Evolutionary conservation across 2,888 invertebrate species (phyloP).

Genomic region (Parochlus steinenii): DNA sequence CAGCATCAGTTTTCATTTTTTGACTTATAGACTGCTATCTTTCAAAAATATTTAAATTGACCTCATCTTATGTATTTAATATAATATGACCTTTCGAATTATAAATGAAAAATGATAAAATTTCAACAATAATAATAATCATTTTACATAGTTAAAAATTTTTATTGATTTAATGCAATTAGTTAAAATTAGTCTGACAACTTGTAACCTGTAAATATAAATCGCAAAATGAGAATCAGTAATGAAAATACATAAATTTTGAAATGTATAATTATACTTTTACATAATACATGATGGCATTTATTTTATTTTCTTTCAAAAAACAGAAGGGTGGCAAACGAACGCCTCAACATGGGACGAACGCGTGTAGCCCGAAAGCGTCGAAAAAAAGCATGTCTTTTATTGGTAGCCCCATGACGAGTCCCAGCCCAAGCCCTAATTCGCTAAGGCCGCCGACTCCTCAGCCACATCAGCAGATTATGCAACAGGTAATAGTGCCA

Average conservation of each 20-base stretch:
- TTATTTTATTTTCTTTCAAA: conserved; percentile 8
- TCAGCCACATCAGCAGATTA: conserved; percentile 22
- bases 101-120: too few relatives aligned
- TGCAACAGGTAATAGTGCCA: background rate
- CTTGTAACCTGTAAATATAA: too few relatives aligned
- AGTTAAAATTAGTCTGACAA: too few relatives aligned
- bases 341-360: conserved; percentile 22
- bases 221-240: too few relatives aligned
- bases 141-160: too few relatives aligned
- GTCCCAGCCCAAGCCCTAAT: conserved; percentile 31
- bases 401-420: conserved; percentile 29
- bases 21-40: background rate
- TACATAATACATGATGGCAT: too few relatives aligned
- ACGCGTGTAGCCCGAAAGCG: conserved; percentile 31
- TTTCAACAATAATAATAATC: too few relatives aligned
- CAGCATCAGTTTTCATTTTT: background rate
- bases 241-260: too few relatives aligned
- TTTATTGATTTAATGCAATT: too few relatives aligned
- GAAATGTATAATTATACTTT: too few relatives aligned
- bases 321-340: conserved; percentile 26
- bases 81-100: too few relatives aligned
- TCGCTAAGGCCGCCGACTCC: conserved; percentile 27
- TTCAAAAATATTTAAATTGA: background rate
- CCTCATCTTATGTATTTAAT: too few relatives aligned
- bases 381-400: conserved; percentile 31